These are phyloP conservation scores for Omphaloscelis lunosa DNA, from an alignment of 2,888 invertebrate genomes.

Conservation along the genomic window DNA sequence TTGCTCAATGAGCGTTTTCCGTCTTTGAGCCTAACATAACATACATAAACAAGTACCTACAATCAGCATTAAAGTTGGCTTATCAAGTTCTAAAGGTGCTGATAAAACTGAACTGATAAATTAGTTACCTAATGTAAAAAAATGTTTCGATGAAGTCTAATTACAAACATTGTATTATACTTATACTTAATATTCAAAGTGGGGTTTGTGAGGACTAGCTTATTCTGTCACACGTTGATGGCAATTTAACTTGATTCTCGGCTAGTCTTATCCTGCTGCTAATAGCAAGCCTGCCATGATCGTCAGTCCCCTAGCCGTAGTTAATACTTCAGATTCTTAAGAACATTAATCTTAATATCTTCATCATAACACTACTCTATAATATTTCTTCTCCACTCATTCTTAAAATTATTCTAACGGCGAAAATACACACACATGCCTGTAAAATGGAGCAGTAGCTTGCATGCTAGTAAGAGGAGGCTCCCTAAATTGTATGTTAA, in stretches of 20 bases:
- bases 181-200: neutral
- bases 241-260: neutral
- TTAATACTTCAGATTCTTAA: neutral
- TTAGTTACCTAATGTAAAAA: neutral
- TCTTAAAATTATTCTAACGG: neutral
- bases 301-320: neutral
- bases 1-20: neutral
- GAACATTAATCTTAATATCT: neutral
- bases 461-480: no score
- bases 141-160: neutral
- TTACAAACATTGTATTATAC: neutral
- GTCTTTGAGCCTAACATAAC: neutral
- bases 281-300: neutral
- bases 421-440: no score
- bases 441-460: no score
- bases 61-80: neutral
- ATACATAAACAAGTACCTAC: neutral
- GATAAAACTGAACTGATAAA: neutral
- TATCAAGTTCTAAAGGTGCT: constrained; percentile 1
- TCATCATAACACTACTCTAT: no score
- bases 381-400: neutral
- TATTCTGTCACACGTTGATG: neutral
- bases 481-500: no score
- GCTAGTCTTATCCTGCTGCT: neutral
- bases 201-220: neutral